A percentile compares a stretch with the other conserved stretches of the same genome.
Evolutionary conservation across 2,888 invertebrate species (phyloP).

Genomic region (Hedychridium roseum): DNA sequence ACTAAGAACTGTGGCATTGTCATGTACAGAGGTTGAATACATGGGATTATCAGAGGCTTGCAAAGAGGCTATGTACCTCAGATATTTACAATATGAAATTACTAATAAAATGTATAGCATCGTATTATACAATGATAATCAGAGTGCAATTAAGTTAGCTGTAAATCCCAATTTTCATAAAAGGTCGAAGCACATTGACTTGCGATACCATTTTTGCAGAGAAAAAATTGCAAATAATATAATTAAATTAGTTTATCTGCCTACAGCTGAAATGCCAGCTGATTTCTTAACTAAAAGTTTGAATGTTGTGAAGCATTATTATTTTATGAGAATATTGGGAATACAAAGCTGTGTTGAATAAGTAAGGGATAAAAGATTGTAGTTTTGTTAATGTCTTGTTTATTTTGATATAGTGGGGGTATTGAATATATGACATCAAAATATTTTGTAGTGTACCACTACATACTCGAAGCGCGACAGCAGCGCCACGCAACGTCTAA

Average conservation of each 20-base stretch:
- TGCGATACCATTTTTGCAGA: neutral
- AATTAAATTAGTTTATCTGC: neutral
- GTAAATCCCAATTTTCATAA: neutral
- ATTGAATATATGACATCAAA: neutral
- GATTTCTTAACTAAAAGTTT: constrained; percentile 1
- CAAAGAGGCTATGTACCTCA: neutral
- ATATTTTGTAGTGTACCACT: neutral
- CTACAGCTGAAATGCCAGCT: constrained; percentile 2
- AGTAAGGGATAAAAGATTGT: too few species aligned
- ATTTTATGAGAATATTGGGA: neutral
- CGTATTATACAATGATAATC: neutral
- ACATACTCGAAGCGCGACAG: neutral
- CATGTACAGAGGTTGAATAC: neutral
- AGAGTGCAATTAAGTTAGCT: neutral
- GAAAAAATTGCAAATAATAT: neutral
- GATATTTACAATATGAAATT: neutral
- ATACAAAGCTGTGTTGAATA: neutral
- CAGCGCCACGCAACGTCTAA: too few species aligned
- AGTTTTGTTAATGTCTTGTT: neutral
- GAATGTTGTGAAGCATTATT: neutral
- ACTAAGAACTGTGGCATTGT: neutral
- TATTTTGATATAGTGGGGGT: neutral
- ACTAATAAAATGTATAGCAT: neutral
- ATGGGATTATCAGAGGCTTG: neutral
- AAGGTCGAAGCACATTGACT: neutral